phyloP scores from a whole-genome alignment of 2,888 invertebrate species.

The Chloroclysta siterata region DNA sequence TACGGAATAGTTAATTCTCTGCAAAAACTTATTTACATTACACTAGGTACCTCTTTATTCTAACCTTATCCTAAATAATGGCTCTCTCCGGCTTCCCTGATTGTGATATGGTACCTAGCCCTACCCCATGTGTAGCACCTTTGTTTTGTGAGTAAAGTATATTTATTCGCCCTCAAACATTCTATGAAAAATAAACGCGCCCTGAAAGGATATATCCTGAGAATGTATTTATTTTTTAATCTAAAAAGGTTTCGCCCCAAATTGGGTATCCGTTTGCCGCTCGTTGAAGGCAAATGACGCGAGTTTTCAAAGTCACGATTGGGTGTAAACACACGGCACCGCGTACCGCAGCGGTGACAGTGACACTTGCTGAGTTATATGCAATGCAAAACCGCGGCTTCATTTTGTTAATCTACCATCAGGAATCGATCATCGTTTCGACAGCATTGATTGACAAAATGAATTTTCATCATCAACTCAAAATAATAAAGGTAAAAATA shows the following conservation, averaged over 20 bases:
- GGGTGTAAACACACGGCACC: background rate
- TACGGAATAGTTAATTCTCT: too few species aligned
- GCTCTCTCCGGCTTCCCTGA: constrained; percentile 5
- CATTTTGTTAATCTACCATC: too few species aligned
- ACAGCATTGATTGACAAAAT: too few species aligned
- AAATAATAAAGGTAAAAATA: too few species aligned
- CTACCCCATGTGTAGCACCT: background rate
- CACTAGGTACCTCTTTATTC: background rate
- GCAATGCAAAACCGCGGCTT: background rate
- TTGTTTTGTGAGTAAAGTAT: constrained; percentile 9
- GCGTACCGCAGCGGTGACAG: background rate
- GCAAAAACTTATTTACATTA: too few species aligned
- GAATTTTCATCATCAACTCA: too few species aligned
- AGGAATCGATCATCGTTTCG: too few species aligned
- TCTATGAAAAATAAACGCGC: constrained; percentile 24
- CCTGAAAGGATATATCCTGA: constrained; percentile 22
- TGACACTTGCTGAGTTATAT: too few species aligned
- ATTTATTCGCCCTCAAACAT: constrained; percentile 20
- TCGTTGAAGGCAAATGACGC: constrained; percentile 27
- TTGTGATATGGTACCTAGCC: background rate
- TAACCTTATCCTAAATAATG: background rate
- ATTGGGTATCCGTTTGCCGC: constrained; percentile 29
- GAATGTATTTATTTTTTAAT: constrained; percentile 33
- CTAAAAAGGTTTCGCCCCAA: constrained; percentile 29
- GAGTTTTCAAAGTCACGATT: constrained; percentile 28